Evolutionary conservation across 2,113 vertebrate genomes (phyloP).

Genomic region (Rhynchopsitta pachyrhyncha): DNA sequence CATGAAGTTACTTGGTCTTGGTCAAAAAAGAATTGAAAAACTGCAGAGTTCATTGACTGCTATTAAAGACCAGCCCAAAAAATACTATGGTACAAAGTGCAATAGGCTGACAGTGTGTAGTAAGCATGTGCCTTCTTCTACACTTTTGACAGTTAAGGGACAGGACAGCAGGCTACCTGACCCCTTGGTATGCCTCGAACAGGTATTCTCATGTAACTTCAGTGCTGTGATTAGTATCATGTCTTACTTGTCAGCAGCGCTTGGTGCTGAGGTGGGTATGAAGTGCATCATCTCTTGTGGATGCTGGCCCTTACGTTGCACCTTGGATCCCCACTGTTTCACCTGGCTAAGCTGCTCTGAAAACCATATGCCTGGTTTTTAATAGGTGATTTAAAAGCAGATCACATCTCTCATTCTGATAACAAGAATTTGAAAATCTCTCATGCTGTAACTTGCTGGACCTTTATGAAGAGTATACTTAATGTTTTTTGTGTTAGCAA

Average conservation of each 20-base stretch:
- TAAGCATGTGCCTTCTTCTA: not conserved
- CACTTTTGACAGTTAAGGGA: not conserved
- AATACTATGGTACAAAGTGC: not conserved
- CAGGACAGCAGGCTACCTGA: not conserved
- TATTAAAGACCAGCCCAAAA: not conserved
- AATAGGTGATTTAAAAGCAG: not conserved
- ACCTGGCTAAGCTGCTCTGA: rapidly evolving
- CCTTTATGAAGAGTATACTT: not conserved
- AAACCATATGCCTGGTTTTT: not conserved
- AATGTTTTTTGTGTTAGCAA: not conserved
- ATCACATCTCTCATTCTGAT: not conserved
- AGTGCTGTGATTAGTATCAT: rapidly evolving
- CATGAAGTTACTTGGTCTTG: not conserved
- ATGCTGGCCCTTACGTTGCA: not conserved
- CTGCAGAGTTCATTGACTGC: not conserved
- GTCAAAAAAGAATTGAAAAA: not conserved
- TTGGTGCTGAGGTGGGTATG: not conserved
- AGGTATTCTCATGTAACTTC: not conserved
- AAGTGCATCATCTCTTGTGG: rapidly evolving
- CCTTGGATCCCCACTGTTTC: rapidly evolving
- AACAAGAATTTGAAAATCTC: not conserved
- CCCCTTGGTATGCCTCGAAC: not conserved
- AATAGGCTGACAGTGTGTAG: not conserved
- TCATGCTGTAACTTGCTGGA: not conserved
- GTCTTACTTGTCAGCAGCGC: rapidly evolving